A percentile compares a stretch with the other conserved stretches of the same genome.
Evolutionary conservation across 2,113 vertebrate genomes (phyloP).

Genomic region (Sminthopsis crassicaudata): DNA sequence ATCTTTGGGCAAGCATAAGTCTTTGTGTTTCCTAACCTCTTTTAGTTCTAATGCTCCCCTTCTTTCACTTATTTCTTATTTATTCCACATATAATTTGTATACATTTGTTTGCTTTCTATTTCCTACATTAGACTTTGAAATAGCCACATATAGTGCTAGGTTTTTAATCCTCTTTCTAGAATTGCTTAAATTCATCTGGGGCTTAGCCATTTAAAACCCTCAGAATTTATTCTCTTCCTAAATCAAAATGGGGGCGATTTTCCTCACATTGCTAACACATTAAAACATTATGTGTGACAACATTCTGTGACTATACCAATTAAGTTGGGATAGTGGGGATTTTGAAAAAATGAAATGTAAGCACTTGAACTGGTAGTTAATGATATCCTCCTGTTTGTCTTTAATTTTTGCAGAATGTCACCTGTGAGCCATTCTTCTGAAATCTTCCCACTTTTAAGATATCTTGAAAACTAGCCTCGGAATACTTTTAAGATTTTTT

Average conservation of each 20-base stretch:
- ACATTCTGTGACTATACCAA: not conserved
- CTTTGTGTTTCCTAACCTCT: not conserved
- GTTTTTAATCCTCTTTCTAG: not conserved
- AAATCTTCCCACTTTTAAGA: not conserved
- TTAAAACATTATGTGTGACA: not conserved
- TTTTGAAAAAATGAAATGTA: not conserved
- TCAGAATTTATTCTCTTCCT: not conserved
- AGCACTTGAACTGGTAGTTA: not conserved
- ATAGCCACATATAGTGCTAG: not conserved
- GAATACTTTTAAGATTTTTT: not conserved
- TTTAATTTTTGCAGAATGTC: not conserved
- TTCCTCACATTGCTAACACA: not conserved
- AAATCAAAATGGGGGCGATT: not conserved
- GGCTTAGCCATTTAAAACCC: not conserved
- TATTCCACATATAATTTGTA: not conserved
- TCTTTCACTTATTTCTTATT: not conserved
- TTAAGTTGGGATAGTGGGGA: not conserved
- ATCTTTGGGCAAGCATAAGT: not conserved
- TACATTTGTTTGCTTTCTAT: not conserved
- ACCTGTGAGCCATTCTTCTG: not conserved
- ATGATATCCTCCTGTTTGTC: not conserved
- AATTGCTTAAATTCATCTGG: not conserved
- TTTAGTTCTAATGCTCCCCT: not conserved
- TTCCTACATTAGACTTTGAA: not conserved
- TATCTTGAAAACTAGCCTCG: not conserved